Conservation (phyloP, 2,113 vertebrate genomes). For the Glareola pratincola region DNA sequence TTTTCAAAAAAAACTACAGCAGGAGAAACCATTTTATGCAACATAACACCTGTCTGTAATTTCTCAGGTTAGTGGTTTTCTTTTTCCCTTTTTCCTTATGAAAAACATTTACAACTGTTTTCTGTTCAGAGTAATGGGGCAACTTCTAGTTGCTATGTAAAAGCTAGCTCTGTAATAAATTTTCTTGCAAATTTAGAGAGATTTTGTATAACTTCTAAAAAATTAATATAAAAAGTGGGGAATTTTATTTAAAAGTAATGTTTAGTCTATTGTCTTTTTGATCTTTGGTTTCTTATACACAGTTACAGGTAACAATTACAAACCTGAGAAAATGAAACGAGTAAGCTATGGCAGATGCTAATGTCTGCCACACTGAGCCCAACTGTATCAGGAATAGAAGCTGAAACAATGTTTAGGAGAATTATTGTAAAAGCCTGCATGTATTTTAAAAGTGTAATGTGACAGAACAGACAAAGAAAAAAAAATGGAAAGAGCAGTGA, state of each 20-base stretch:
- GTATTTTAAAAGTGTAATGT: neutral
- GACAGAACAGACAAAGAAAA: neutral
- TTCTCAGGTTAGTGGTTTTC: conserved; percentile 69
- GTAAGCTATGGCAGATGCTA: neutral
- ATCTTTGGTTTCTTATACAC: neutral
- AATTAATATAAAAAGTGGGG: neutral
- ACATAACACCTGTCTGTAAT: conserved; percentile 66
- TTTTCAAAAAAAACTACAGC: neutral
- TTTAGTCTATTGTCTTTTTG: neutral
- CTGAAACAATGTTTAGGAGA: neutral
- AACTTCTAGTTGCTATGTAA: neutral
- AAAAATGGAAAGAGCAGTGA: neutral
- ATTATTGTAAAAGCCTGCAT: neutral
- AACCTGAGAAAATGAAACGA: neutral
- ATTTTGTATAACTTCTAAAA: neutral
- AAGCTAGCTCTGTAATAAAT: neutral
- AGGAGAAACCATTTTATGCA: conserved; percentile 67
- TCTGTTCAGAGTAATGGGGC: neutral
- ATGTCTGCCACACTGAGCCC: neutral
- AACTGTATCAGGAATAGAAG: neutral
- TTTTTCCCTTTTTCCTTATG: neutral
- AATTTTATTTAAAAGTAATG: neutral
- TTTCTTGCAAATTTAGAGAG: neutral
- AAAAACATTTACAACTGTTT: neutral
- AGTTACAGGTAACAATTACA: neutral